phyloP scores from a whole-genome alignment of 2,888 invertebrate genomes.

The Amitus sp. region DNA sequence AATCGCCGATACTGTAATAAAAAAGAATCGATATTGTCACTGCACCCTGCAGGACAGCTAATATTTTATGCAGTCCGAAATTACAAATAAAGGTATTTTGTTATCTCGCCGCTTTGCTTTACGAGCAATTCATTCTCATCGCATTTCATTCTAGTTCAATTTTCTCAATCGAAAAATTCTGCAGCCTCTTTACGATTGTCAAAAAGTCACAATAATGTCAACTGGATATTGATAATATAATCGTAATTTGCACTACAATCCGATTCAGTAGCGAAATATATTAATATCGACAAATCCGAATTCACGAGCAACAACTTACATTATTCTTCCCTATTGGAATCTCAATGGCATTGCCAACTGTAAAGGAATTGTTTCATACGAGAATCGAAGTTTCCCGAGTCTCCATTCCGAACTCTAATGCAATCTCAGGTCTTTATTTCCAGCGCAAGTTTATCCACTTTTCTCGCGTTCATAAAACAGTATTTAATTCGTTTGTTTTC shows the following conservation, averaged over 20 bases:
- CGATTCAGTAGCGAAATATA: background rate
- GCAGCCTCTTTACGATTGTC: no score
- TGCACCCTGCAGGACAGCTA: no score
- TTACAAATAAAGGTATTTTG: background rate
- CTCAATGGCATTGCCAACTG: background rate
- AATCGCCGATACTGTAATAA: no score
- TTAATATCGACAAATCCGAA: background rate
- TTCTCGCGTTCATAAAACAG: background rate
- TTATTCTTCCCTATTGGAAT: background rate
- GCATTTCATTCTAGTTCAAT: no score
- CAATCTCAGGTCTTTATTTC: background rate
- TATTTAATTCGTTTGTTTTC: slow-evolving; percentile 1
- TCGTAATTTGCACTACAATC: no score
- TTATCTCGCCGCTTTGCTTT: background rate
- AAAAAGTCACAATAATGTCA: no score
- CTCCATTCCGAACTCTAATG: background rate
- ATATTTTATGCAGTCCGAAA: background rate
- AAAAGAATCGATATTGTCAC: no score
- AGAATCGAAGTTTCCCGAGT: background rate
- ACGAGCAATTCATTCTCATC: background rate
- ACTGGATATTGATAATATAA: no score
- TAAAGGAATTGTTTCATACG: background rate
- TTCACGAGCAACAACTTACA: slow-evolving; percentile 1
- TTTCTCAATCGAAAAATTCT: no score
- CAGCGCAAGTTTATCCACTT: background rate